Evolutionary conservation across 2,888 invertebrate species (phyloP), one percentile per base, ranked within the genome.

Genomic region (Hypsopygia costalis): DNA sequence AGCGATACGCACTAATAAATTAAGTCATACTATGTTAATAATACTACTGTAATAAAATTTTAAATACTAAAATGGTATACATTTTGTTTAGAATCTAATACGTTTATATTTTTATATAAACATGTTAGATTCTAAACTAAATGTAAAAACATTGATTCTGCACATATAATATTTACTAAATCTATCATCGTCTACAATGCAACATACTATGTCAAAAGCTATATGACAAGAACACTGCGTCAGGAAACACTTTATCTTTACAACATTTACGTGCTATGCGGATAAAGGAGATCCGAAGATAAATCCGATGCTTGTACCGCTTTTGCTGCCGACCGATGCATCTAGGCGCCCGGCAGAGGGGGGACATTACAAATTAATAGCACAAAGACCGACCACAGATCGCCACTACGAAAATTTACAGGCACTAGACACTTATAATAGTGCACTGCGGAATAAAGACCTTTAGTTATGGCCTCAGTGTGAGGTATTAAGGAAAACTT

Each of bases 351-450:
- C 16, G 16, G 16, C 40, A 49, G 58, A 45, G 81, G 82, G 82
- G 80, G 75, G 79, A 76, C 86, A 88, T 88, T 86, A 88, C 87
- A 85, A 87, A 88, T 88, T 87, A 87, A 88, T 87, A 85, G 86
- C 79, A 82, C 86, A 86, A 87, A 88, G 87, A 87, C 85, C 85
- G 79, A 67, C 83, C 83, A 67, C 83, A 83, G 86, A 85, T 86
- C 83, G 85, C 76, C 72, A 65, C 73, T 74, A 69, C 80, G 83
- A 87, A 88, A 88, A 87, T 87, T 87, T 86, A 86, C 82, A 78
- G 78, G 72, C 76, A 55, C 70, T 66, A 77, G 78, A 77, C 81
- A 78, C 81, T 78, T 81, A 77, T 72, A 39, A 39, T 33, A 75
- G 71, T 64, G 62, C 62, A 58, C 58, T 67, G 65, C 66, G 65